Base-by-base conservation (phyloP, 2,888 invertebrate species). In the Drosophila bunnanda region DNA sequence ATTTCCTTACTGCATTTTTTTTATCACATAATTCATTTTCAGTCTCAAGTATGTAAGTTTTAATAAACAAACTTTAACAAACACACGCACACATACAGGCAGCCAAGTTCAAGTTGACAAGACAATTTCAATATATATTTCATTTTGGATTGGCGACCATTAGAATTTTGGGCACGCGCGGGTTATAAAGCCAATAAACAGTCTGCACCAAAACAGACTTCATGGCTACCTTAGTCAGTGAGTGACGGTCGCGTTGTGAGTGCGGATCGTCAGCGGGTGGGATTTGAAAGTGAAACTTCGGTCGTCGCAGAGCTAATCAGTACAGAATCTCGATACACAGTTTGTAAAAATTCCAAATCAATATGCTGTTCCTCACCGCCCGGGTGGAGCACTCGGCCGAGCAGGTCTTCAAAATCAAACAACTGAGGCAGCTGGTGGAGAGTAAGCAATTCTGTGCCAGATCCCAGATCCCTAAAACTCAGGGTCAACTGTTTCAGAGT, bases 351-450 rank as follows among this genome's bases (percentile, higher is more conserved):
- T 58, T 48, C 22, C 39, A 15, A 60, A 9, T 22, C 30, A 68
- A 59, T 25, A 87, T 80, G 80, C 61, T 89, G 32, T 87, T 90
- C 46, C 62, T 78, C 10, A 70, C 78, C 66, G 68, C 67, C 9
- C 70, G 73, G 32, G 83, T 80, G 32, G 75, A 82, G 8, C 78
- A 82, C 46, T 80, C 89, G 9, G 68, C 67, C 5, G 83, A 86
- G 48, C 78, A 91, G 58, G 56, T 61, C 41, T 76, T 86, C 12
- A 90, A 89, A 59, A 82, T 91, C 17, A 58, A 75, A 2, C 78
- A 90, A 55, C 56, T 91, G 20, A 78, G 89, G 20, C 76, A 82
- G 56, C 62, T 84, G 32, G 84, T 91, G 34, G 76, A 88, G 57
- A 85, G 90, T 90, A 80, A 80, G 76, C 54, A 13, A 43, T 20